Base-by-base conservation (phyloP, 2,113 vertebrate genomes). In the Hippocampus abdominalis region DNA sequence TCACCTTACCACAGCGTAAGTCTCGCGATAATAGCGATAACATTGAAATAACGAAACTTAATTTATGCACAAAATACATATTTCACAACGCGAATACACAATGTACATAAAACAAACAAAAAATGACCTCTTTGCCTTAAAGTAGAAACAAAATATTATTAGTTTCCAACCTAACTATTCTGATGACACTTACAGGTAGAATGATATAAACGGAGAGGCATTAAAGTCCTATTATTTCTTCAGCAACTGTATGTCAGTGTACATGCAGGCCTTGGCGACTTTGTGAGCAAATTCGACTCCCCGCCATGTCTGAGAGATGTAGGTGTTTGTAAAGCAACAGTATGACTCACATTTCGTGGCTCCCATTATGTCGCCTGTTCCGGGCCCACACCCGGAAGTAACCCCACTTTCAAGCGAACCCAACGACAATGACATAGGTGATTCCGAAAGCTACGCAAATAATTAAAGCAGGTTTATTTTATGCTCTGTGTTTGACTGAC, bases 341-440 rank as follows among this genome's bases (percentile, higher is more conserved):
- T 68, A 71, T 77, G 83, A 87, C 76, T 81, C 84, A 83, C 75
- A 84, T 86, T 81, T 87, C 81, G 76, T 78, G 82, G 68, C 65
- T 81, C 69, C 63, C 62, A 79, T 79, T 84, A 70, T 72, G 85
- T 76, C 84, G 83, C 77, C 78, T 86, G 83, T 82, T 80, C 66
- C 82, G 81, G 83, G 85, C 81, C 51, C 66, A 71, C 69, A 70
- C 71, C 59, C 63, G 15, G 42, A 76, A 71, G 70, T 68, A 77
- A 68, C 54, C 69, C 74, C 79, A 71, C 68, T 49, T 44, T 76
- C 66, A 77, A 75, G 51, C 49, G 66, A 73, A 77, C 60, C 66
- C 60, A 74, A 81, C 76, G 72, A 81, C 76, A 76, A 63, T 63
- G 76, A 84, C 82, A 83, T 68, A 62, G 71, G 59, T 77, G 76